Evolutionary conservation across 2,113 vertebrate species (phyloP), one percentile per base, ranked within the genome.

Genomic region (Platichthys flesus): DNA sequence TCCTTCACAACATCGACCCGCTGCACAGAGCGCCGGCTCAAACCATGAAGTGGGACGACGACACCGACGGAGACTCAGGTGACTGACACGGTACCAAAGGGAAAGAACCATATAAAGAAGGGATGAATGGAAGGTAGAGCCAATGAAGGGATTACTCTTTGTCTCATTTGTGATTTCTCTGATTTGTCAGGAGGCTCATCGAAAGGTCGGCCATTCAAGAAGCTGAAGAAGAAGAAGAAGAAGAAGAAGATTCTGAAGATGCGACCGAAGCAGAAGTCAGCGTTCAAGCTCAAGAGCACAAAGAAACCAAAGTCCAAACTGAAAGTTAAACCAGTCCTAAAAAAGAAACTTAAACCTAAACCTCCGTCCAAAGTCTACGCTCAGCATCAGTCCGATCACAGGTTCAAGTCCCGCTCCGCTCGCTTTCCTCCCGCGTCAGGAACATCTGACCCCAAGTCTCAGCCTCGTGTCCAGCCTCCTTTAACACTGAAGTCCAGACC

Each of bases 1-100:
- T 99, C 87, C 92, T 99, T n/a, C 97, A 99, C 91, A 99, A 99
- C 90, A 99, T 99, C 0, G 96, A 99, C 86, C 97, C 97, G 0
- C 91, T 99, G 49, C 96, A 98, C 93, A 95, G 91, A 84, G 92
- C 95, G 0, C 91, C 93, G 7, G 89, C 67, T 51, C 91, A 94
- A 0, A 93, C 0, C 91, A 90, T 5, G 88, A 83, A 26, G 84
- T 92, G 0, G 85, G 66, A 56, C 7, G 3, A 1, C 15, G 3
- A 13, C 9, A 1, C 3, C 0, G 18, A 67, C 14, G 20, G 4
- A 15, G 24, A 59, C 5, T 15, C 23, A 10, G 88, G 91, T 88
- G 56, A 63, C 8, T 0, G 12, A 18, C 31, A 54, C 10, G 8
- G 51, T 8, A 6, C 51, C 16, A n/a, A 8, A 52, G n/a, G 51